Evolutionary conservation across 2,888 invertebrate genomes (phyloP).

Genomic region (Melieria omissa): DNA sequence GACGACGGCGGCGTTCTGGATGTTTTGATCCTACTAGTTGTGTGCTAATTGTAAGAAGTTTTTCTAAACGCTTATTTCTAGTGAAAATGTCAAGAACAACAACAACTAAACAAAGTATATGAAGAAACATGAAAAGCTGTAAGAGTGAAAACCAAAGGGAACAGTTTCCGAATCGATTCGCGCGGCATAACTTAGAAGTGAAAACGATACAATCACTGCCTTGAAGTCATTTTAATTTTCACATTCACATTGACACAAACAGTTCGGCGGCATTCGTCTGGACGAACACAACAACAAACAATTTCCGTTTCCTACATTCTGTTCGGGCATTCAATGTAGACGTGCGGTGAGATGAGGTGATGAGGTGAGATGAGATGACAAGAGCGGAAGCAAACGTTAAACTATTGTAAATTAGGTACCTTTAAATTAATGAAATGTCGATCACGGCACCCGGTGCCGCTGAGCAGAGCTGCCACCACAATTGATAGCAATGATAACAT

Average conservation of each 20-base stretch:
- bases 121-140: neutral
- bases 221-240: conserved; percentile 44
- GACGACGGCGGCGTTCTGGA: conserved; percentile 3
- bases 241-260: too few relatives aligned
- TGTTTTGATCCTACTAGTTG: conserved; percentile 10
- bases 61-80: conserved; percentile 44
- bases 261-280: too few relatives aligned
- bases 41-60: conserved; percentile 33
- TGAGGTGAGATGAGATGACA: too few relatives aligned
- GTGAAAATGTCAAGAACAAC: conserved; percentile 11
- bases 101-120: conserved; percentile 2
- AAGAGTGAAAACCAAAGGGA: neutral
- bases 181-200: conserved; percentile 23
- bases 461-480: too few relatives aligned
- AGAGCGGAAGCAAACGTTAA: conserved; percentile 31
- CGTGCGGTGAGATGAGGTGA: too few relatives aligned
- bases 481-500: neutral
- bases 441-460: too few relatives aligned
- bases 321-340: too few relatives aligned
- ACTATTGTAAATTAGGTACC: conserved; percentile 67
- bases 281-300: neutral
- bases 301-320: too few relatives aligned
- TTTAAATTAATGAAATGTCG: conserved; percentile 49
- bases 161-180: conserved; percentile 4
- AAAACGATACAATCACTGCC: conserved; percentile 61